phyloP scores from a whole-genome alignment of 2,797 vertebrate species.

The Emys orbicularis region DNA sequence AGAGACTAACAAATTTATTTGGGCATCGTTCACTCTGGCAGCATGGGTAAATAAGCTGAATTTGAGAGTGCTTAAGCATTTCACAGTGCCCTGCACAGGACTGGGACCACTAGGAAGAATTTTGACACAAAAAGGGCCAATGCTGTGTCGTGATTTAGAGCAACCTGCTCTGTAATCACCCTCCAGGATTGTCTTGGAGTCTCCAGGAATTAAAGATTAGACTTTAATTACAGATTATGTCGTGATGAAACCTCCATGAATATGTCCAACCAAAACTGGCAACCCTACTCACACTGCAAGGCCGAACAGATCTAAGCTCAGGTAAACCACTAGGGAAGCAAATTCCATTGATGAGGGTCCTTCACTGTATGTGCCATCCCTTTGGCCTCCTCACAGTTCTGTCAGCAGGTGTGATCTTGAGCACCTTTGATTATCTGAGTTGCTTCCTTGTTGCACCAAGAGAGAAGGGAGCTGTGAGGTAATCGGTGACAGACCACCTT shows the following conservation, averaged over 20 bases:
- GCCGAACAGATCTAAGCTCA: not conserved
- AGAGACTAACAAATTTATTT: too few species aligned
- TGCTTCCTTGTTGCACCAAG: not conserved
- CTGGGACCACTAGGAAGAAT: not conserved
- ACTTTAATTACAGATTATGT: too few species aligned
- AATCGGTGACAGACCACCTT: not conserved
- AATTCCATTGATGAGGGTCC: not conserved
- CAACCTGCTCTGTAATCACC: rapidly evolving
- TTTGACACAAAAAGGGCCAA: rapidly evolving
- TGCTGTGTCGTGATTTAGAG: not conserved
- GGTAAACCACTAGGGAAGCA: rapidly evolving
- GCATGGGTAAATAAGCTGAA: rapidly evolving
- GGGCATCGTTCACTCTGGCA: not conserved
- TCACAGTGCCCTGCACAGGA: rapidly evolving
- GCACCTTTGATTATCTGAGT: not conserved
- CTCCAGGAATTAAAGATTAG: too few species aligned
- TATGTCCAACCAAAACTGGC: too few species aligned
- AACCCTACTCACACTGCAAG: not conserved
- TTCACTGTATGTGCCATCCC: not conserved
- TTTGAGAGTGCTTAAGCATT: not conserved
- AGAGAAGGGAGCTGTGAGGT: not conserved
- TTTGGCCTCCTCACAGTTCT: not conserved
- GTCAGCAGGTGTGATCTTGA: rapidly evolving
- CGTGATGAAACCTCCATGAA: too few species aligned
- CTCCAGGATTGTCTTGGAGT: too few species aligned